A percentile compares a stretch with the other conserved stretches of the same genome.
These are phyloP conservation scores for Phymatocera aterrima DNA, from an alignment of 2,888 invertebrate species.

Conservation along the genomic window DNA sequence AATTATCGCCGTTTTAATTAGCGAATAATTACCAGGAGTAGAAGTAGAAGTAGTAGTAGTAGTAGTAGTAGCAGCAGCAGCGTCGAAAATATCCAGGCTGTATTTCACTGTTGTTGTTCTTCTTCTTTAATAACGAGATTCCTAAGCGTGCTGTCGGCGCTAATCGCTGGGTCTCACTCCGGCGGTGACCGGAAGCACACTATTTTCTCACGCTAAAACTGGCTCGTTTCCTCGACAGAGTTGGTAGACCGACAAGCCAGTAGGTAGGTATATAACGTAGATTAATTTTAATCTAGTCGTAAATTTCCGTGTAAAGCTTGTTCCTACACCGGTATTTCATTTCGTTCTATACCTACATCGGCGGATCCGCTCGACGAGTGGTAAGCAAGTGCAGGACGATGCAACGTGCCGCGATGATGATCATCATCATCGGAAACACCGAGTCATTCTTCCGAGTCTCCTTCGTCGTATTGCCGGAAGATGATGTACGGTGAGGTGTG, in stretches of 20 bases:
- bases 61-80: background rate
- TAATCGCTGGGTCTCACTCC: slow-evolving; percentile 12
- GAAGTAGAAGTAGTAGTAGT: background rate
- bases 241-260: slow-evolving; percentile 8
- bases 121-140: background rate
- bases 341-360: background rate
- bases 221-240: slow-evolving; percentile 25
- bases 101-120: background rate
- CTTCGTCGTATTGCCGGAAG: background rate
- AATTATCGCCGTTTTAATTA: slow-evolving; percentile 2
- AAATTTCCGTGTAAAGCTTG: slow-evolving; percentile 11
- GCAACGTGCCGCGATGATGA: background rate
- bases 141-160: slow-evolving; percentile 32
- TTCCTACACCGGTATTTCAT: background rate
- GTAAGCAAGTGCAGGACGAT: background rate
- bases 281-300: slow-evolving; percentile 42
- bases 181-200: slow-evolving; percentile 37
- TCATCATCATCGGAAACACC: too few species aligned
- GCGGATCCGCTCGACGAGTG: background rate
- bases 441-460: too few species aligned
- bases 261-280: background rate
- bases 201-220: slow-evolving; percentile 42
- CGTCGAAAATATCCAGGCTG: background rate
- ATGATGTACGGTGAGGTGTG: background rate
- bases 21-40: background rate